Conservation (phyloP, 2,113 vertebrate species). For the Candoia aspera region DNA sequence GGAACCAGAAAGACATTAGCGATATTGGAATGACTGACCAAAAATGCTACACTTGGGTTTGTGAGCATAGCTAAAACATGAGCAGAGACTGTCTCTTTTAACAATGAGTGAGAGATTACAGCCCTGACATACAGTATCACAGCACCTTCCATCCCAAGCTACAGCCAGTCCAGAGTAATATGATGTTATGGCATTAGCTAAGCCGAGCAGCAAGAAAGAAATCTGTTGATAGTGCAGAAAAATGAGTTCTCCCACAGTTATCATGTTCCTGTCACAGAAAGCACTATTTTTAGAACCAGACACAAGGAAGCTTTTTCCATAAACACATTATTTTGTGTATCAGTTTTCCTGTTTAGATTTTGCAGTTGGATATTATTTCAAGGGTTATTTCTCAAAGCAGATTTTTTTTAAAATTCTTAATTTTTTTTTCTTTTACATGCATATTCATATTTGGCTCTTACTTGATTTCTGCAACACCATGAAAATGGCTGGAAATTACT, state of each 20-base stretch:
- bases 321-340: background rate
- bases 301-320: conserved; percentile 3
- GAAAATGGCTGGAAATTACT: background rate
- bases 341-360: background rate
- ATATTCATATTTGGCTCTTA: background rate
- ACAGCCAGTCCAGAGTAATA: background rate
- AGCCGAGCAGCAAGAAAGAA: background rate
- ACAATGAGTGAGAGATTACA: background rate
- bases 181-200: background rate
- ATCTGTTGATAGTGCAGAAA: background rate
- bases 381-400: background rate
- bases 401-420: too few species aligned
- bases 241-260: background rate
- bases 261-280: conserved; percentile 7
- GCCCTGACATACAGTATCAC: background rate
- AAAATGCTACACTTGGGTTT: background rate
- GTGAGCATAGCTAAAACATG: background rate
- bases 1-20: conserved; percentile 7
- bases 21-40: background rate
- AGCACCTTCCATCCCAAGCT: background rate
- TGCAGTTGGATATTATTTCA: background rate
- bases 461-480: background rate
- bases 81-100: background rate
- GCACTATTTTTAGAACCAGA: conserved; percentile 8
- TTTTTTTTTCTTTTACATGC: background rate